These are phyloP conservation scores for Dipodomys merriami DNA, from an alignment of 2,113 vertebrate genomes.

Conservation along the genomic window DNA sequence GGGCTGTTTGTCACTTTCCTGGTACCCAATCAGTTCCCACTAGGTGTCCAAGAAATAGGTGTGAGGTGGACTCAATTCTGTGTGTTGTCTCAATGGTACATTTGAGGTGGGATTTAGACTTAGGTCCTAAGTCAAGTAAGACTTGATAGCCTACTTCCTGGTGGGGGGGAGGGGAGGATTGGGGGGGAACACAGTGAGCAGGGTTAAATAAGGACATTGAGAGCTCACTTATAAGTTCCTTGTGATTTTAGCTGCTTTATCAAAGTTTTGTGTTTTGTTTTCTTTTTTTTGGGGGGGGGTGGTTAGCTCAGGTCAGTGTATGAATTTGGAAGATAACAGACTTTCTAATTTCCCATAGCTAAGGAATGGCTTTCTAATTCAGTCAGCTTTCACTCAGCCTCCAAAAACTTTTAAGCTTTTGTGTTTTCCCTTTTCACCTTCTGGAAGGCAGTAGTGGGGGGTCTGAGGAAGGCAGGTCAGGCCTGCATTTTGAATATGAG, in stretches of 20 bases:
- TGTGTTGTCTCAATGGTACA: neutral
- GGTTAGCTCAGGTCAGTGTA: neutral
- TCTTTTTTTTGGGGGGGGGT: no score
- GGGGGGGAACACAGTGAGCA: no score
- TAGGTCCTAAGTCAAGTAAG: neutral
- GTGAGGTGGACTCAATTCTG: neutral
- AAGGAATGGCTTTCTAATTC: conserved; percentile 23
- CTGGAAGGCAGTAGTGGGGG: neutral
- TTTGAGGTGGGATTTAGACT: neutral
- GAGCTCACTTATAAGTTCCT: neutral
- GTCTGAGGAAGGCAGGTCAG: no score
- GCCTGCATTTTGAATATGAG: neutral
- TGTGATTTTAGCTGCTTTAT: neutral
- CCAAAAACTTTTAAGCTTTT: neutral
- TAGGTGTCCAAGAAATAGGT: neutral
- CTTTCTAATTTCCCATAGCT: neutral
- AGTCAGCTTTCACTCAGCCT: neutral
- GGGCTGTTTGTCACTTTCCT: neutral
- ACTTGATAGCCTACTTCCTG: neutral
- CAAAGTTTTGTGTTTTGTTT: neutral
- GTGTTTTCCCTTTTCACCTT: neutral
- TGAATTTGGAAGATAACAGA: neutral
- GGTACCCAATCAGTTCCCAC: no score
- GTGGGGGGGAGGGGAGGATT: neutral
- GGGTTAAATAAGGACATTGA: neutral